Base-by-base conservation (phyloP, 1,140 invertebrate genomes). In the Oryzaephilus surinamensis region DNA sequence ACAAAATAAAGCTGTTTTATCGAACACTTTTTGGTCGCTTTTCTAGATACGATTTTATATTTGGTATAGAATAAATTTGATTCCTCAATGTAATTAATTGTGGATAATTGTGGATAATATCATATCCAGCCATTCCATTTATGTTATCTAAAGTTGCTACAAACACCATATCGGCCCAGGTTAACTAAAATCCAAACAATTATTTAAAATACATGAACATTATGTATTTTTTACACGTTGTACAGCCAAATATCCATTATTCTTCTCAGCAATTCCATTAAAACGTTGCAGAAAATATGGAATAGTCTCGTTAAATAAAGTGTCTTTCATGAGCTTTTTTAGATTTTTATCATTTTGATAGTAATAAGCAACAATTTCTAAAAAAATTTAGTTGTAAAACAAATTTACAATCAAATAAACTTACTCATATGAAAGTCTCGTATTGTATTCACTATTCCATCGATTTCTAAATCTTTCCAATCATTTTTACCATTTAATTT, bases 91-190 rank as follows among this genome's bases (percentile, higher is more conserved):
- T 60, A 42, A 71, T 68, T 38, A 81, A 47, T 47, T 70, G 70
- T 4, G 74, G 69, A 46, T 73, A 71, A 3, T 72, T 69, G 13
- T 70, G 71, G 23, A 73, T 51, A 1, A 81, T 56, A 43, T 79
- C 67, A 7, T 59, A 59, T 31, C 67, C 65, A 5, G 64, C 54
- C 66, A 76, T 71, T 34, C 53, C 64, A 50, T 71, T 73, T 42
- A 81, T 4, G 8, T 24, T 3, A 10, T 8, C 11, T 24, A 11
- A 24, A 24, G 11, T 24, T 0, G 8, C 23, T 2, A 73, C 71
- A 41, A 80, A 74, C 47, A 63, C 63, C 4, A 81, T 42, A 57
- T 81, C 78, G 16, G 73, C 76, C 74, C 74, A 78, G 6, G 73
- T 72, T 3, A 79, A 51, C 72, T 76, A 31, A 60, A 64, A 46